A percentile compares a stretch with the other conserved stretches of the same genome.
phyloP scores from a whole-genome alignment of 2,113 vertebrate genomes.

The Neopipo cinnamomea region DNA sequence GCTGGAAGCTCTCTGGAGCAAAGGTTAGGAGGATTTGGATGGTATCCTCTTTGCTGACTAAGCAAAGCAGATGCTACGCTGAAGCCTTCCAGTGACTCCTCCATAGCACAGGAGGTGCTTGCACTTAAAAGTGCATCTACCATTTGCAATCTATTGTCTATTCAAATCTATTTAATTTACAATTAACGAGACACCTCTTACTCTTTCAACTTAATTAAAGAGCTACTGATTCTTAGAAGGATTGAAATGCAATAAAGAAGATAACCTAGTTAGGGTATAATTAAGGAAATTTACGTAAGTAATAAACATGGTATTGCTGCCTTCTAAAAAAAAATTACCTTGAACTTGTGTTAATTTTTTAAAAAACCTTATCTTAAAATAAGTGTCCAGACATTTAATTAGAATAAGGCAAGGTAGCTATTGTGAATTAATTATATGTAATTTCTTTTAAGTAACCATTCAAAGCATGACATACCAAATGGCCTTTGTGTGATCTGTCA shows the following conservation, averaged over 20 bases:
- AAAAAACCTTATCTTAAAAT: constrained; percentile 44
- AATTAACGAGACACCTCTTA: constrained; percentile 77
- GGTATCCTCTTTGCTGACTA: not conserved
- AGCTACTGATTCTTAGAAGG: constrained; percentile 70
- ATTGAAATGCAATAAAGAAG: constrained; percentile 76
- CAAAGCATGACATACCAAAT: constrained; percentile 13
- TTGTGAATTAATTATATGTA: constrained; percentile 60
- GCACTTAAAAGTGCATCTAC: constrained; percentile 66
- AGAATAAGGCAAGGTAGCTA: constrained; percentile 54
- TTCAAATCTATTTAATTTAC: constrained; percentile 75
- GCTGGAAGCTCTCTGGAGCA: not conserved
- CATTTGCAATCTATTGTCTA: constrained; percentile 71
- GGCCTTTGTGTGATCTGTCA: constrained; percentile 26
- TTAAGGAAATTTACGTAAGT: constrained; percentile 74
- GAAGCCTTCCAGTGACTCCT: constrained; percentile 41
- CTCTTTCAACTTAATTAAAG: constrained; percentile 76
- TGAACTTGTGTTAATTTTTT: constrained; percentile 48
- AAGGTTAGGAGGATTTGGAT: not conserved
- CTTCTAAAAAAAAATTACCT: constrained; percentile 31
- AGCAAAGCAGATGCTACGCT: constrained; percentile 41
- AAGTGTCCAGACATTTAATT: constrained; percentile 65
- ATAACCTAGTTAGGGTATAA: constrained; percentile 75
- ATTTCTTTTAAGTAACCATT: constrained; percentile 56
- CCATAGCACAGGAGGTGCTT: not conserved
- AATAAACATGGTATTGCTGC: constrained; percentile 70